Evolutionary conservation across 2,113 vertebrate species (phyloP), one percentile per base, ranked within the genome.

Genomic region (Centrocercus urophasianus): DNA sequence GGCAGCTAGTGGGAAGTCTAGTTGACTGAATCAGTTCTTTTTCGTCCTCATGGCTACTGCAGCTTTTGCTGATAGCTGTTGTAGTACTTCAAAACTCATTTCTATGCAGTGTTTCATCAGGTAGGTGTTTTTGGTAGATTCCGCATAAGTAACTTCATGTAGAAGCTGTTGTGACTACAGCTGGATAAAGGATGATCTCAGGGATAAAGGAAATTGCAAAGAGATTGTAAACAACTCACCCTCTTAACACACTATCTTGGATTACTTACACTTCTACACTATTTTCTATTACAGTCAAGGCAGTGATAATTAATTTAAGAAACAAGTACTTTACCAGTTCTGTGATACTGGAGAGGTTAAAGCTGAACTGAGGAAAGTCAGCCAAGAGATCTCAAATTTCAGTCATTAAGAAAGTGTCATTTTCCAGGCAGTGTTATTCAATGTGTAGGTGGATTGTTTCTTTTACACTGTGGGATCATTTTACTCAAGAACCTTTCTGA

Each of bases 261-360:
- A 7, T 89, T 6, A 25, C 0, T 1, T 78, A 45, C 0, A 0
- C 34, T 75, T 28, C 38, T 57, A 81, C 38, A 7, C 67, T 71
- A 40, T 57, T 72, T 94, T 89, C 83, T 73, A 6, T 76, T 84
- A 47, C 6, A 22, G 20, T 79, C 91, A 36, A 57, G 69, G 32
- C 8, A 76, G 8, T 52, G 6, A 21, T 72, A 61, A 69, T 8
- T 48, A 73, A 42, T 66, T 81, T 67, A 56, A 83, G 24, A 36
- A 83, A 83, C 8, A 65, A 73, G 20, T 25, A 43, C 0, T 1
- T 60, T 40, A 78, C 56, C 27, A 10, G 47, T 84, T 34, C 27
- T 89, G 28, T 1, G 4, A 2, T 65, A 88, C 32, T 83, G 43
- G 47, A 82, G 85, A 89, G 38, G 27, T 78, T 83, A 22, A n/a